Conservation (phyloP, 2,888 invertebrate species). For the Parnassius orleans region DNA sequence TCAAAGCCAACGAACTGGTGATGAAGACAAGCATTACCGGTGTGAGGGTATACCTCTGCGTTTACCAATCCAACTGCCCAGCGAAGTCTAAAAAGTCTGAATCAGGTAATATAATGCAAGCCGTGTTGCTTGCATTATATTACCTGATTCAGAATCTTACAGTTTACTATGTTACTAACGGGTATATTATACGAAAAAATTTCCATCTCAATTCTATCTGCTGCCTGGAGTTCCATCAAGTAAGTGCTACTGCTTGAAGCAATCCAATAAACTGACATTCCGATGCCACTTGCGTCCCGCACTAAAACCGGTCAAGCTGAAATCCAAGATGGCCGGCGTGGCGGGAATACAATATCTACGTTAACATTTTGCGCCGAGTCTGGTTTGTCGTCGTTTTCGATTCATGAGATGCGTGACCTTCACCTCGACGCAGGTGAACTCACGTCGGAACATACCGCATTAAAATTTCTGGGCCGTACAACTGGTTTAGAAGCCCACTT, state of each 20-base stretch:
- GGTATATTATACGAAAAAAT: constrained; percentile 4
- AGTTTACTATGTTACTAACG: not conserved
- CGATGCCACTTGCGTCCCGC: constrained; percentile 37
- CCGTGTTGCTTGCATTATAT: too few species aligned
- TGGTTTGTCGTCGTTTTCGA: constrained; percentile 41
- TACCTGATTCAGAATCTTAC: too few species aligned
- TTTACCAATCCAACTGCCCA: too few species aligned
- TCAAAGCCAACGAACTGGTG: too few species aligned
- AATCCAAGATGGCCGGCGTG: constrained; percentile 67
- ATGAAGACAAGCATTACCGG: too few species aligned
- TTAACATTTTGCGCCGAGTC: constrained; percentile 62
- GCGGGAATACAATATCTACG: constrained; percentile 60
- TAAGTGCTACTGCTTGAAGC: constrained; percentile 35
- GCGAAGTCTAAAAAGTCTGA: too few species aligned
- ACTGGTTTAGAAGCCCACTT: constrained; percentile 11
- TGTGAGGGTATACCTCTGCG: too few species aligned
- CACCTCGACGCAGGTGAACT: constrained; percentile 74
- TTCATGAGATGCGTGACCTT: constrained; percentile 66
- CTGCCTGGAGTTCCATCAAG: constrained; percentile 9
- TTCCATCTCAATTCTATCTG: constrained; percentile 36
- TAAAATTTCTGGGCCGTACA: constrained; percentile 27
- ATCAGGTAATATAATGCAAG: too few species aligned
- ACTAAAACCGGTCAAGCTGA: constrained; percentile 64
- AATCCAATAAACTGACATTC: constrained; percentile 53
- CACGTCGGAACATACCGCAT: constrained; percentile 50